phyloP scores from a whole-genome alignment of 2,797 vertebrate species.

The Sarcophilus harrisii region DNA sequence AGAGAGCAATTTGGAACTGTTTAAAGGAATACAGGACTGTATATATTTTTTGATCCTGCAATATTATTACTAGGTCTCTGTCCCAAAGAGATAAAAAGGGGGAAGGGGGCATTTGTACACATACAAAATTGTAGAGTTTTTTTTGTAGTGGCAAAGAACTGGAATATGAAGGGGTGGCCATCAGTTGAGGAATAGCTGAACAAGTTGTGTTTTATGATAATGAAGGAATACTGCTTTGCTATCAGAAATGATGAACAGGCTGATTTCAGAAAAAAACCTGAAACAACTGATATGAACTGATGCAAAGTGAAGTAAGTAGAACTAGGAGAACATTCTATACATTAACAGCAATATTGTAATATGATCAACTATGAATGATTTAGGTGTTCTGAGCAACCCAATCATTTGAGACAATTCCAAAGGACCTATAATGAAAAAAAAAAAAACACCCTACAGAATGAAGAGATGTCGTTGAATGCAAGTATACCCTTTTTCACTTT shows the following conservation, averaged over 20 bases:
- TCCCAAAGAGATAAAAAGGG: not conserved
- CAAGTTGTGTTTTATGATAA: not conserved
- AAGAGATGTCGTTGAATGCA: not conserved
- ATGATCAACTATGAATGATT: not conserved
- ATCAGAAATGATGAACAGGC: not conserved
- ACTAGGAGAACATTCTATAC: not conserved
- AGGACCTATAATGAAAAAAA: not conserved
- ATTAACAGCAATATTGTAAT: not conserved
- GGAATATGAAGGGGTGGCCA: not conserved
- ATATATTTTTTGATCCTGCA: not conserved
- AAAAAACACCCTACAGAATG: not conserved
- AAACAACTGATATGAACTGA: not conserved
- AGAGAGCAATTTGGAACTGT: not conserved
- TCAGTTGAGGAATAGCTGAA: not conserved
- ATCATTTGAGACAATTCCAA: not conserved
- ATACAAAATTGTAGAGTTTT: not conserved
- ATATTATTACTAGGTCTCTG: not conserved
- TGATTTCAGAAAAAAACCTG: not conserved
- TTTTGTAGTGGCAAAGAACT: not conserved
- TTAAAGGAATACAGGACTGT: not conserved
- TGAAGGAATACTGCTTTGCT: not conserved
- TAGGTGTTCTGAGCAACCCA: not conserved
- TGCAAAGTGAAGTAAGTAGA: not conserved
- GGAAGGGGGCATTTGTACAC: not conserved
- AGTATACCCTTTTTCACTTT: not conserved